phyloP scores from a whole-genome alignment of 30 jellyfish, hydroid and myxozoan genomes.

The Catostylus mosaicus region DNA sequence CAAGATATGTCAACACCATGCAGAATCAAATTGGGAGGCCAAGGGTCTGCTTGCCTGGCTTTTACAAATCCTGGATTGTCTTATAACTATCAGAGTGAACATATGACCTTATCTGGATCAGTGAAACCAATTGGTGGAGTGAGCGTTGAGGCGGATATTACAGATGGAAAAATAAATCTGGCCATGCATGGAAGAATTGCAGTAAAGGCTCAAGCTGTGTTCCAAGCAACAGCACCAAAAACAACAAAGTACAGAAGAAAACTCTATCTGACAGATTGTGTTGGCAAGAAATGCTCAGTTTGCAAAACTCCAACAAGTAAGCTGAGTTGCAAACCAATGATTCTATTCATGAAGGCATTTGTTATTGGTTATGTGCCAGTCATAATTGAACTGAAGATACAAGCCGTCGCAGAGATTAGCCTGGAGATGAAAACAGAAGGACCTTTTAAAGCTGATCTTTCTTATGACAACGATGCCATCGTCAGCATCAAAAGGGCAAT shows the following conservation, averaged over 20 bases:
- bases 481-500: no score
- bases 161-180: background rate
- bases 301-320: constrained; percentile 1
- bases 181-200: background rate
- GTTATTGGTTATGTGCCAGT: no score
- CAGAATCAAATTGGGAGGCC: constrained; percentile 23
- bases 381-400: constrained; percentile 12
- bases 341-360: background rate
- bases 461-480: constrained; percentile 23
- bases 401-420: constrained; percentile 5
- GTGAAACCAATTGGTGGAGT: no score
- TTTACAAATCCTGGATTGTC: no score
- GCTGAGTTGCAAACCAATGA: background rate
- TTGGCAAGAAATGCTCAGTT: no score
- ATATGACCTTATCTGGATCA: no score
- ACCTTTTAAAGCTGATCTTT: constrained; percentile 18
- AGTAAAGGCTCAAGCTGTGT: no score
- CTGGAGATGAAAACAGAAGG: background rate
- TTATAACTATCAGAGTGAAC: no score
- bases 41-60: constrained; percentile 13
- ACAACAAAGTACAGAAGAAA: no score
- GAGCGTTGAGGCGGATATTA: no score
- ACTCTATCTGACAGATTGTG: no score
- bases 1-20: background rate
- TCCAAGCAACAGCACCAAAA: background rate